Percentiles rank a stretch among this genome's conserved stretches.
Conservation (phyloP, 2,888 invertebrate species). For the Epirrhoe tristata region DNA sequence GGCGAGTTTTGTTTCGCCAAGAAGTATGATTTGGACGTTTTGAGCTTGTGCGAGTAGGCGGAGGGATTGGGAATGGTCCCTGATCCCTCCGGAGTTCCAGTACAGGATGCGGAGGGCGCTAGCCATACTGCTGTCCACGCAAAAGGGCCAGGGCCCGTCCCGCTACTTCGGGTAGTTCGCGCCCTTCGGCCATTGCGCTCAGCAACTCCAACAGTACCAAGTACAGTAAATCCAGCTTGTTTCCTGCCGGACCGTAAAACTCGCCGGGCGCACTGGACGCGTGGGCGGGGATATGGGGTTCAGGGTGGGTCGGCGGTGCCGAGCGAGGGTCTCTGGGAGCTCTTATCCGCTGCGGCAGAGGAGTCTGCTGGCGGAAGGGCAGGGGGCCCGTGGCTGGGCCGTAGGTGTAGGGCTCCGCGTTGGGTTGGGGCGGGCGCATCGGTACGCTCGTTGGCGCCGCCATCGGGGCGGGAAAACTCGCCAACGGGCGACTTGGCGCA, state of each 20-base stretch:
- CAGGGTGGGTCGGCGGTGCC: background rate
- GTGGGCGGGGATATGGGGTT: background rate
- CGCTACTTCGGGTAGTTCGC: background rate
- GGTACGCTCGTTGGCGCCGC: too few relatives aligned
- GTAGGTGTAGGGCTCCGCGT: too few relatives aligned
- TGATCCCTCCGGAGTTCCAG: constrained; percentile 26
- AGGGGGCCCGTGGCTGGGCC: too few relatives aligned
- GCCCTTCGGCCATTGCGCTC: background rate
- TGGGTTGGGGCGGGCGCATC: too few relatives aligned
- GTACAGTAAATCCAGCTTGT: background rate
- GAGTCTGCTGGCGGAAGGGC: too few relatives aligned
- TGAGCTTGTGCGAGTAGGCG: constrained; percentile 6
- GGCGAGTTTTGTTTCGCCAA: background rate
- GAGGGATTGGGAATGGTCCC: background rate
- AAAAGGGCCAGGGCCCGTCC: background rate
- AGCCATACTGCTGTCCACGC: background rate
- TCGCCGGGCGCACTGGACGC: background rate
- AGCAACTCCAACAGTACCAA: background rate
- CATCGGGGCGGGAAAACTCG: too few relatives aligned
- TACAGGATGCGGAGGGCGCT: constrained; percentile 8
- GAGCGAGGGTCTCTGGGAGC: too few relatives aligned
- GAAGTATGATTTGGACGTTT: background rate
- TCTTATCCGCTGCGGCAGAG: too few relatives aligned
- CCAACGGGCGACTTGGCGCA: too few relatives aligned
- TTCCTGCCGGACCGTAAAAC: too few relatives aligned